Evolutionary conservation across 2,888 invertebrate genomes (phyloP), one percentile per base, ranked within the genome.

Genomic region (Oxycera nigricornis): DNA sequence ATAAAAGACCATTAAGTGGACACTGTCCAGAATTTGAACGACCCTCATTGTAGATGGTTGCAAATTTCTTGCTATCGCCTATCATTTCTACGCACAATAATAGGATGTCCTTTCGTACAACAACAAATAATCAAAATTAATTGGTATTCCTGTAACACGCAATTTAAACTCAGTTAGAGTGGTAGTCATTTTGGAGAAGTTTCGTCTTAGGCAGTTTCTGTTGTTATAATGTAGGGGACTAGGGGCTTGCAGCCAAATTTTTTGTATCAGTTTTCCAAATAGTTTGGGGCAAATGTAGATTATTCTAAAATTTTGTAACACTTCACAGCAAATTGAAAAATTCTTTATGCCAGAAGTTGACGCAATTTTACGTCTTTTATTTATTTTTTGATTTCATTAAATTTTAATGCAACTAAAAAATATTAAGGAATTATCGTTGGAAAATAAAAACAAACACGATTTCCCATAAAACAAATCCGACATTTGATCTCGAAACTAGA

Each of bases 111-210:
- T 41, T 55, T 55, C 6, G 20, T 41, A 24, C 24, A 65, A 20
- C 65, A 52, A 73, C 75, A 76, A 76, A 75, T 76, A 76, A 76
- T 76, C 76, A 77, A 77, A 77, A 77, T 77, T 76, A 77, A 76
- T 77, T 77, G 77, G 76, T 75, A 77, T 77, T 77, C 77, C 75
- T 76, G 76, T 76, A 77, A 77, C 77, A 77, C 77, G 76, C 76
- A 77, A 77, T 77, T 77, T 77, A 76, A 76, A 76, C 77, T 74
- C 76, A 75, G 77, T 76, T 77, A 77, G 74, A 11, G 30, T 65
- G 74, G 74, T 77, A 75, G 77, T 75, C 77, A 76, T 67, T 74
- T 70, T 50, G 28, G 50, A 30, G 31, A 74, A 77, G 74, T 61
- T 75, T 74, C 74, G 73, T 77, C 73, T 73, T 28, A 28, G 62